Conservation (phyloP, 2,113 vertebrate genomes). For the Micronycteris hirsuta region DNA sequence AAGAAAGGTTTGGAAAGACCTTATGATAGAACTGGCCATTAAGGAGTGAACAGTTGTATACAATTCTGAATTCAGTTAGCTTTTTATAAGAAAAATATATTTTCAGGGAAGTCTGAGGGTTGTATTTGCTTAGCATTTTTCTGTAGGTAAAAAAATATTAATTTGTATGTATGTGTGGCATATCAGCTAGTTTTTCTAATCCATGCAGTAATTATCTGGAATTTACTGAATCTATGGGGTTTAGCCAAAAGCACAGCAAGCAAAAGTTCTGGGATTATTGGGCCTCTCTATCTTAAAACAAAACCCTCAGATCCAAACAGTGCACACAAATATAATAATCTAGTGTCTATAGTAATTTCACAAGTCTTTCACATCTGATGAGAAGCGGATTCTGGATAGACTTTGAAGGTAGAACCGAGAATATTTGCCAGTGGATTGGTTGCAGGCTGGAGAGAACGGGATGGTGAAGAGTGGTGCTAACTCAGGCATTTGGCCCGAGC, state of each 20-base stretch:
- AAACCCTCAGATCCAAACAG: not conserved
- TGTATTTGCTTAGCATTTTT: not conserved
- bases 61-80: not conserved
- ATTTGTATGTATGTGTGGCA: not conserved
- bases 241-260: not conserved
- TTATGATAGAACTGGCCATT: not conserved
- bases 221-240: not conserved
- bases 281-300: not conserved
- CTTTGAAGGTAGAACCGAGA: not conserved
- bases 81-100: not conserved
- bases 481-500: not conserved
- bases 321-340: not conserved
- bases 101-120: not conserved
- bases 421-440: not conserved
- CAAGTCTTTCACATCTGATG: not conserved
- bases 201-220: not conserved
- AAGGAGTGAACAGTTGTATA: not conserved
- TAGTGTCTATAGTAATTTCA: not conserved
- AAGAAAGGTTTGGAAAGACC: not conserved
- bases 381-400: not conserved
- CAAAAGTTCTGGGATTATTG: not conserved
- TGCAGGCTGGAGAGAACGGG: not conserved
- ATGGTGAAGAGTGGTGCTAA: not conserved
- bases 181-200: not conserved
- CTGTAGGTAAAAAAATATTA: not conserved